Evolutionary conservation across 2,797 vertebrate genomes (phyloP).

Genomic region (Eulemur albifrons): DNA sequence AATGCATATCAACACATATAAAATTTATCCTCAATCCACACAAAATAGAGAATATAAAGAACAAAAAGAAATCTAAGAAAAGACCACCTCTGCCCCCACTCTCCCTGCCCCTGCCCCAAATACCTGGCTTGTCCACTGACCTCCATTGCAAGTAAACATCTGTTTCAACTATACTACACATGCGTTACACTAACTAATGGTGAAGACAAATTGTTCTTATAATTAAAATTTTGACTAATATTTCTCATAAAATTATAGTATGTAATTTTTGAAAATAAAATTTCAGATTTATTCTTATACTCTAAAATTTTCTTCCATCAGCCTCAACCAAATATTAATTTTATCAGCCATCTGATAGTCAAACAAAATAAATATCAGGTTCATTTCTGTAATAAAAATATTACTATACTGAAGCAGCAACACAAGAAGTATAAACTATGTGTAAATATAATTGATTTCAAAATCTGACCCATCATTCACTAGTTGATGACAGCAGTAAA

Average conservation of each 20-base stretch:
- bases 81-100: background rate
- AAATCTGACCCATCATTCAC: background rate
- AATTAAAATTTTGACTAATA: slow-evolving; percentile 29
- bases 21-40: background rate
- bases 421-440: background rate
- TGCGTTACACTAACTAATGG: background rate
- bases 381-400: slow-evolving; percentile 9
- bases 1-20: background rate
- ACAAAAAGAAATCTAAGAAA: background rate
- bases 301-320: background rate
- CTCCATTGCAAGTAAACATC: background rate
- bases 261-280: slow-evolving; percentile 21
- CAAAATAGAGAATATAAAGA: background rate
- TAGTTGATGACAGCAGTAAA: slow-evolving; percentile 1
- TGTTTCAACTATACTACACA: background rate
- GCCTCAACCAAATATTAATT: slow-evolving; percentile 13
- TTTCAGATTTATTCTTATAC: background rate
- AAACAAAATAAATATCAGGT: slow-evolving; percentile 1
- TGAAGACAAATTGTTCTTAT: background rate
- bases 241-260: slow-evolving; percentile 4
- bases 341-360: background rate
- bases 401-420: background rate
- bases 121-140: background rate
- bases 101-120: background rate
- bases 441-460: background rate